Percentiles rank a stretch among this genome's conserved stretches.
These are phyloP conservation scores for Tiaroga cobitis DNA, from an alignment of 2,797 vertebrate species.

Conservation along the genomic window DNA sequence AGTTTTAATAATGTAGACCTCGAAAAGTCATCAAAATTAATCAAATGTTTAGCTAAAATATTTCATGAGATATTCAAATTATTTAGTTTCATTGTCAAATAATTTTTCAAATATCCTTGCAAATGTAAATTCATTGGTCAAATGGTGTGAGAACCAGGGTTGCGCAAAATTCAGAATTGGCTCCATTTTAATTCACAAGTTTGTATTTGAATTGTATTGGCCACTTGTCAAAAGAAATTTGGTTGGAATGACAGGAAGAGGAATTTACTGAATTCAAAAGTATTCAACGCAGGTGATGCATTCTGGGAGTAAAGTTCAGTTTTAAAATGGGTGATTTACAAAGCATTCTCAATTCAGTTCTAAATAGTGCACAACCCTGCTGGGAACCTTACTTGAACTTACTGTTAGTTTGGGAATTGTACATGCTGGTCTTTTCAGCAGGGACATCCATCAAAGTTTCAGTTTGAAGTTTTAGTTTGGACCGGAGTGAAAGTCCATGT, in stretches of 20 bases:
- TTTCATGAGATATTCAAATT: neutral
- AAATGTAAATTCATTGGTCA: no score
- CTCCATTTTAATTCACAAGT: neutral
- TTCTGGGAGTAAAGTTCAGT: neutral
- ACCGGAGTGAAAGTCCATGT: neutral
- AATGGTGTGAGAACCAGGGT: neutral
- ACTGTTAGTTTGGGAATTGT: constrained; percentile 4
- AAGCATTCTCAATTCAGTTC: neutral
- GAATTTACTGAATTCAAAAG: neutral
- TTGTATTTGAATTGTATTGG: neutral
- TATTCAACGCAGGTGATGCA: neutral
- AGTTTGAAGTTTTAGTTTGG: constrained; percentile 6
- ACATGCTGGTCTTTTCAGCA: constrained; percentile 4
- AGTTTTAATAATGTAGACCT: neutral
- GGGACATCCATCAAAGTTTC: constrained; percentile 3
- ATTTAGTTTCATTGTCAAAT: neutral
- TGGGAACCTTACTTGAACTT: constrained; percentile 22
- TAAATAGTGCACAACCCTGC: constrained; percentile 1
- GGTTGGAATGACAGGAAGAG: neutral
- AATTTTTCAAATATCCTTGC: neutral
- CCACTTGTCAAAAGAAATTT: neutral
- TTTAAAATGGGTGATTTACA: neutral
- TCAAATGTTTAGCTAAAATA: neutral
- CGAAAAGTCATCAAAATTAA: neutral
- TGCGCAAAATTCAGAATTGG: neutral